Percentiles rank a stretch among this genome's conserved stretches.
Evolutionary conservation across 2,888 invertebrate genomes (phyloP).

Genomic region (Gnatocerus cornutus): DNA sequence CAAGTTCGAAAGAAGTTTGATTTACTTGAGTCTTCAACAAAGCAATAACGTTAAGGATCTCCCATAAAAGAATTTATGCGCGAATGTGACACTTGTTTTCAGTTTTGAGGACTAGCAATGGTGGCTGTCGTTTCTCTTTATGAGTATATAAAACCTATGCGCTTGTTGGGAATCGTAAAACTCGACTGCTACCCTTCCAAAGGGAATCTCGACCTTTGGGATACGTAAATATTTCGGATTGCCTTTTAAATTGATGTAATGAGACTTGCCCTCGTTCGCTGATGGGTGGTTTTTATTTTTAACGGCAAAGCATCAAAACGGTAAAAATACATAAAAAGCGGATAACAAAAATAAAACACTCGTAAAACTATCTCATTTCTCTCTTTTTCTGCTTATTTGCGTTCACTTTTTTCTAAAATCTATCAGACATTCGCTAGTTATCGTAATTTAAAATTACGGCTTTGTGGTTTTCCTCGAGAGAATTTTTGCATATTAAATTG

Average conservation of each 20-base stretch:
- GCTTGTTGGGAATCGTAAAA: slow-evolving; percentile 61
- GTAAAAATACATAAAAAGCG: too few species aligned
- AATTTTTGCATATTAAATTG: slow-evolving; percentile 41
- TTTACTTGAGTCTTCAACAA: slow-evolving; percentile 52
- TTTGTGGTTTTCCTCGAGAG: slow-evolving; percentile 12
- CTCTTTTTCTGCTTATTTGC: too few species aligned
- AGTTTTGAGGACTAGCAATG: slow-evolving; percentile 56
- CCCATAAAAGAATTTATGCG: slow-evolving; percentile 60
- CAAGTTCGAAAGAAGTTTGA: slow-evolving; percentile 51
- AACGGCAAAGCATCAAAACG: neutral
- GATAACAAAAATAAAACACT: too few species aligned
- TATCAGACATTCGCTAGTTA: neutral
- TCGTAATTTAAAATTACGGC: slow-evolving; percentile 24
- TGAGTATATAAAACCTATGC: slow-evolving; percentile 62
- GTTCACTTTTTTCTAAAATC: too few species aligned
- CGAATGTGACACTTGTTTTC: slow-evolving; percentile 63
- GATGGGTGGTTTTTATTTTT: slow-evolving; percentile 24
- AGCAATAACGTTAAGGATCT: slow-evolving; percentile 47
- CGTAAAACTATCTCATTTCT: too few species aligned
- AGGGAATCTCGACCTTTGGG: slow-evolving; percentile 51
- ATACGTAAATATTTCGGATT: slow-evolving; percentile 57
- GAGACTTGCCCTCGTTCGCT: slow-evolving; percentile 46
- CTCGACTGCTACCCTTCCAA: slow-evolving; percentile 53
- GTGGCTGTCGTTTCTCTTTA: slow-evolving; percentile 59
- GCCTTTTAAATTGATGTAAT: slow-evolving; percentile 58